Conservation (phyloP, 2,113 vertebrate genomes). For the Larimichthys crocea region DNA sequence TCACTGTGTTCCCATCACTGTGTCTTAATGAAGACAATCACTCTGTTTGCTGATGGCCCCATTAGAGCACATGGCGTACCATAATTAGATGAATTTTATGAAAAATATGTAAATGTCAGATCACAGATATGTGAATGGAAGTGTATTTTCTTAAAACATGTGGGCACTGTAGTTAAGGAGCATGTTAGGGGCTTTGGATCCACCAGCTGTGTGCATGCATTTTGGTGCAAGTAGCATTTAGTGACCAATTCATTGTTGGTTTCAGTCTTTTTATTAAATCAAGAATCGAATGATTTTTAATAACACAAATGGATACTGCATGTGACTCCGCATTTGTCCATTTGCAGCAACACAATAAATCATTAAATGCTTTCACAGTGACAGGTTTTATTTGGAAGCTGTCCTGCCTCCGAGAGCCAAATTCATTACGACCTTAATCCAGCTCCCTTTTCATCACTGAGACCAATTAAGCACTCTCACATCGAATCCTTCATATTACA, state of each 20-base stretch:
- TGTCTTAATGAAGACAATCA: too few species aligned
- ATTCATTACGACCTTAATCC: slow-evolving; percentile 39
- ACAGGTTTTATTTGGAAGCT: background rate
- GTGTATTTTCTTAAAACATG: too few species aligned
- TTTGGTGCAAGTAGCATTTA: too few species aligned
- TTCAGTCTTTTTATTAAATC: background rate
- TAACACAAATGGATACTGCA: too few species aligned
- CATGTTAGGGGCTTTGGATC: too few species aligned
- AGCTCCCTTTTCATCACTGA: slow-evolving; percentile 22
- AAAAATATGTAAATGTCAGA: too few species aligned
- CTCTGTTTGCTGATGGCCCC: too few species aligned
- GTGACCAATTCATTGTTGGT: background rate
- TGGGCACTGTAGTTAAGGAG: too few species aligned
- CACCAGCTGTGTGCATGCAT: background rate
- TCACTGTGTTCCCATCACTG: too few species aligned
- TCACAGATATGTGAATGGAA: too few species aligned
- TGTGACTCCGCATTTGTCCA: background rate
- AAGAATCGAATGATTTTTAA: background rate
- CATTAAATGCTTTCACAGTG: slow-evolving; percentile 1
- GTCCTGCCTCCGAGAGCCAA: slow-evolving; percentile 3
- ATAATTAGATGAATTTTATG: too few species aligned
- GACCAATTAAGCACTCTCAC: slow-evolving; percentile 41
- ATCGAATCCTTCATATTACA: slow-evolving; percentile 25
- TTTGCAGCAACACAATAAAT: background rate
- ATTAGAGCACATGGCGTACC: too few species aligned